Base-by-base conservation (phyloP, 1,140 invertebrate species). In the Ceratina calcarata region DNA sequence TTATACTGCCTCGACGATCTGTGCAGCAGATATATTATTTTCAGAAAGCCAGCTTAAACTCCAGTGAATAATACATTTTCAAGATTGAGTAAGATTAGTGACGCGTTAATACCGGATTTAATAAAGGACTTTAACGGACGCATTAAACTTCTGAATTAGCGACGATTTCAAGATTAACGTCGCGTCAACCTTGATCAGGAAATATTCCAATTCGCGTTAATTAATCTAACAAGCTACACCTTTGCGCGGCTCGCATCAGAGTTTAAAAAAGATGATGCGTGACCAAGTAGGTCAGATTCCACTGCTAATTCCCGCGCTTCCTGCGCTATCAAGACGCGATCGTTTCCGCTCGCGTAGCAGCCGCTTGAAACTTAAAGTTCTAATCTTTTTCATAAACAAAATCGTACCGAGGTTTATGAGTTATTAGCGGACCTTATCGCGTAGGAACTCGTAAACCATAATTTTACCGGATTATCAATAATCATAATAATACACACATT, bases 251-350 rank as follows among this genome's bases (percentile, higher is more conserved):
- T 80, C 55, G 64, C 66, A 67, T 76, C 58, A 66, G n/a, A 62
- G 55, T 15, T 64, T 61, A 45, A 84, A 64, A 55, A 73, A 79
- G 72, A 84, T 80, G 57, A 68, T 27, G 64, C 64, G 51, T 37
- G 32, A 15, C 15, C 53, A 85, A 81, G 51, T 85, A 71, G 82
- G 83, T 81, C 84, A 85, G 71, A 86, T 71, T 75, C 66, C 74
- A 58, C 27, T 37, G 67, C 15, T 66, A 86, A 85, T 82, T 85
- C 27, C 51, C 70, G 78, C 67, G 74, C 67, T 86, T 85, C 84
- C 83, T 81, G 82, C 49, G 45, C 12, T 20, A n/a, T 32, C 45
- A 84, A 84, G 78, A 81, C 37, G 32, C 49, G 65, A 80, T 49
- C 65, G 61, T 22, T 73, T 60, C 58, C n/a, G 62, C 22, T 18